Evolutionary conservation across 2,888 invertebrate species (phyloP).

Genomic region (Tenthredo amoena): DNA sequence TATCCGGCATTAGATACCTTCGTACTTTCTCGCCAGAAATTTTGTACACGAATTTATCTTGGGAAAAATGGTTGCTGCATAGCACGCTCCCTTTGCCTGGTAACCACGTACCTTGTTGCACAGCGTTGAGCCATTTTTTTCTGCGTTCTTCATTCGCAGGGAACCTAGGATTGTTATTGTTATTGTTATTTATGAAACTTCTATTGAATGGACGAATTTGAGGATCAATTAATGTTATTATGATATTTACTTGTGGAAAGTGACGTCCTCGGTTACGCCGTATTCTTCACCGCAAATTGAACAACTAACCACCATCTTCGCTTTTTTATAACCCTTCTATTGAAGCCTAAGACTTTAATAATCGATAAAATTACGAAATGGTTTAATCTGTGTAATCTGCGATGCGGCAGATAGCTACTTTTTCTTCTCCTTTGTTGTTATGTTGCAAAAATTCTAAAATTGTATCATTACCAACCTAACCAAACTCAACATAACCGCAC

Average conservation of each 20-base stretch:
- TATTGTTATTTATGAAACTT: background rate
- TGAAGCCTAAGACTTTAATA: background rate
- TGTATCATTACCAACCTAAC: background rate
- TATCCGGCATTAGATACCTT: slow-evolving; percentile 21
- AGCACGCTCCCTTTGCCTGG: slow-evolving; percentile 1
- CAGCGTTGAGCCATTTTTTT: slow-evolving; percentile 12
- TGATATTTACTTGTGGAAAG: slow-evolving; percentile 35
- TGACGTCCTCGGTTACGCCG: slow-evolving; percentile 17
- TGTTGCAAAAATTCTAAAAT: background rate
- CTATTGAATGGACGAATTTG: background rate
- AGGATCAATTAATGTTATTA: background rate
- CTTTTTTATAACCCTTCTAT: background rate
- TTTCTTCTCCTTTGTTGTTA: background rate
- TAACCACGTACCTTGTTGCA: slow-evolving; percentile 2
- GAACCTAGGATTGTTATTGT: slow-evolving; percentile 12
- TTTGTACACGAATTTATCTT: slow-evolving; percentile 35
- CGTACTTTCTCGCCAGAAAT: background rate
- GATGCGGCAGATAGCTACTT: background rate
- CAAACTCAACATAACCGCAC: background rate
- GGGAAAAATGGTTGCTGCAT: slow-evolving; percentile 19
- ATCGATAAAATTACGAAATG: background rate
- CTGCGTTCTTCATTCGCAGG: slow-evolving; percentile 32
- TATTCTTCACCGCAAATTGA: slow-evolving; percentile 28
- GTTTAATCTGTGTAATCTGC: background rate
- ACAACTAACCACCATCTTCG: slow-evolving; percentile 29